Base-by-base conservation (phyloP, 2,113 vertebrate genomes). In the Psittacula cyanocephala region DNA sequence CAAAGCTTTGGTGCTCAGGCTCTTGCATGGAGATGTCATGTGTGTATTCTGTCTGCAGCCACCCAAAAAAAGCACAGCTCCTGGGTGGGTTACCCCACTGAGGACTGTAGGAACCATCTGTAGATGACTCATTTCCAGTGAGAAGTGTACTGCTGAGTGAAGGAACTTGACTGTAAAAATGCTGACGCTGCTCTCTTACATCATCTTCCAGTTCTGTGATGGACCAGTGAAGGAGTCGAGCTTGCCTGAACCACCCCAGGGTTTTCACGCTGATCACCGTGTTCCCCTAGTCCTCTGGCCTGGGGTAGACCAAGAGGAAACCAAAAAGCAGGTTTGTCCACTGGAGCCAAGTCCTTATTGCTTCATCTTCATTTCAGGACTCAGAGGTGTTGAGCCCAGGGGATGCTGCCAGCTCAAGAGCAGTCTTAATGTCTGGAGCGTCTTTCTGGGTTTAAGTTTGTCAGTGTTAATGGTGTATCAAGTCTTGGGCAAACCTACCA, bases 301-400 rank as follows among this genome's bases (percentile, higher is more conserved):
- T 92, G 98, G 97, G 53, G 88, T 89, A 33, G 98, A 99, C 80
- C 90, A 96, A 72, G 98, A 99, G 88, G 98, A 99, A 74, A 91
- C 97, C 37, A 99, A 97, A 96, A 99, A 98, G 91, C 98, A 99
- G 97, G 98, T 99, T 91, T 62, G 95, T 92, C 60, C 6, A 3
- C 70, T 28, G 33, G 4, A 52, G 23, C 79, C 63, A 43, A 39
- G 28, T 50, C 52, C 59, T 79, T 27, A 0, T n/a, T 22, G 12
- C 35, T 50, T 33, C 17, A 1, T 59, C 52, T 57, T 17, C 6
- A 1, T 23, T 47, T 62, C 33, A 11, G 35, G 59, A 19, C 57
- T 17, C 33, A 9, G 19, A 33, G 13, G 22, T 24, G 6, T 17
- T 7, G 47, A 49, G 63, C 3, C 4, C 9, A 13, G 62, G 29